phyloP scores from a whole-genome alignment of 1,140 invertebrate genomes.

The Ganaspis sp. region DNA sequence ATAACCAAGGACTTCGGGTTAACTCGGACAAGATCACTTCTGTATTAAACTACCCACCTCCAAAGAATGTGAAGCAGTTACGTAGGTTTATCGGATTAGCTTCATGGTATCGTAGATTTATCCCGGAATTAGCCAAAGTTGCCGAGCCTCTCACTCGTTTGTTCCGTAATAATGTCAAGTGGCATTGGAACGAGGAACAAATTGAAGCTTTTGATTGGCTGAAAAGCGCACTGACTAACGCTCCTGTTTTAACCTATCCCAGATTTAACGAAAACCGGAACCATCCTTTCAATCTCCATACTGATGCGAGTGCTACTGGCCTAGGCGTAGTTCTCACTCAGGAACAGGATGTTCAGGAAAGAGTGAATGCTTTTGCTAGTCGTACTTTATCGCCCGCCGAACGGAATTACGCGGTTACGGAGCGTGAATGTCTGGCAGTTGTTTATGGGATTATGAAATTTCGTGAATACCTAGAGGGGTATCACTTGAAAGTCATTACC shows the following conservation, averaged over 20 bases:
- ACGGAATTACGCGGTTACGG: too few species aligned
- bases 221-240: conserved; percentile 13
- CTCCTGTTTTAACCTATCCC: conserved; percentile 45
- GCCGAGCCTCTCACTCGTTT: conserved; percentile 61
- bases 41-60: background rate
- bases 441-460: too few species aligned
- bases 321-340: conserved; percentile 41
- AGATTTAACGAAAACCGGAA: conserved; percentile 29
- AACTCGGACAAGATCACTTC: background rate
- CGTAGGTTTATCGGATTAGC: conserved; percentile 72
- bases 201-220: conserved; percentile 51
- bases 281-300: conserved; percentile 41
- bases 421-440: too few species aligned
- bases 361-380: too few species aligned
- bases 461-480: conserved; percentile 54
- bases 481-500: conserved; percentile 66
- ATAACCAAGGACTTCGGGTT: background rate
- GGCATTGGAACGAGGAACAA: conserved; percentile 51
- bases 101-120: conserved; percentile 70
- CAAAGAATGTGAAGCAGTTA: background rate
- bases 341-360: too few species aligned
- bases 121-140: conserved; percentile 69
- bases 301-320: conserved; percentile 48
- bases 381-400: too few species aligned
- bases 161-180: conserved; percentile 44